Evolutionary conservation across 2,888 invertebrate species (phyloP), one percentile per base, ranked within the genome.

Genomic region (Cataglyphis altisquamis): DNA sequence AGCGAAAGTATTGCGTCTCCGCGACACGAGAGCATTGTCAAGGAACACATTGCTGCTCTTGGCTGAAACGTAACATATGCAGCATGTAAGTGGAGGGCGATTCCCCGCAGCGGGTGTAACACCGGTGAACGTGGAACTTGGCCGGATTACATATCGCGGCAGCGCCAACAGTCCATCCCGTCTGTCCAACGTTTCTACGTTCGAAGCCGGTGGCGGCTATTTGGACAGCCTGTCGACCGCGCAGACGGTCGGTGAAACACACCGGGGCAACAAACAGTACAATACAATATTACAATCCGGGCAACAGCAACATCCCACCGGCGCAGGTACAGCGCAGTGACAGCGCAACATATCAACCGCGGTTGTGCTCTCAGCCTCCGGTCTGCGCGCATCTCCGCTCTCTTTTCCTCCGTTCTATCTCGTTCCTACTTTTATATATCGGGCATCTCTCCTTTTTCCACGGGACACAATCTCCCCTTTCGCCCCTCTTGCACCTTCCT

Each of bases 271-370:
- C 91, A 91, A 92, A 92, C 91, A 92, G 91, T 91, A 93, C 91
- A 91, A 93, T 92, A 91, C 91, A 90, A 93, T 94, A 94, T 93
- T 93, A 93, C 92, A 91, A 93, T 92, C 91, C 91, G 87, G 87
- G 90, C 91, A 91, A 92, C 90, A 86, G 89, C 80, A 90, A 88
- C 90, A 87, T 91, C 90, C 91, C 92, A 89, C 86, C 88, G 86
- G 85, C 78, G 88, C 92, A 90, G 89, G 90, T 91, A 92, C 91
- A 91, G 86, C 87, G 86, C 91, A 91, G 91, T 92, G 91, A 91
- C 92, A 93, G 91, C 90, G 91, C 91, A 92, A 92, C 93, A 92
- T 92, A 93, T 93, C 91, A 92, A 92, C 88, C 91, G 89, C 88
- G 87, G 88, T 88, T 80, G 82, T 74, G 81, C 87, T 81, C 77